Evolutionary conservation across 2,888 invertebrate species (phyloP).

Genomic region (Mythimna albipuncta): DNA sequence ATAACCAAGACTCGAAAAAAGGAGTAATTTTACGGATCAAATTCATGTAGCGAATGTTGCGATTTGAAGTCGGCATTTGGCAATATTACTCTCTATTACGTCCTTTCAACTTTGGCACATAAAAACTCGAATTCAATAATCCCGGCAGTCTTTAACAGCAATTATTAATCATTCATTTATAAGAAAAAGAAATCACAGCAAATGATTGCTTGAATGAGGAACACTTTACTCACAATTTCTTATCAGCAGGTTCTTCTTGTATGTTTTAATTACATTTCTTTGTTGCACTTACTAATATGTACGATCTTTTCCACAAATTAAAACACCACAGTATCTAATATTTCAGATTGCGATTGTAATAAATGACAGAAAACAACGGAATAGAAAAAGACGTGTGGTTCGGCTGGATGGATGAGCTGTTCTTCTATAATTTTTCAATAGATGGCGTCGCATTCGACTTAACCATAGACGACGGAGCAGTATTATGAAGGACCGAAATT

Average conservation of each 20-base stretch:
- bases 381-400: conserved; percentile 85
- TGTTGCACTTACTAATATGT: conserved; percentile 75
- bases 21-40: conserved; percentile 56
- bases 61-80: conserved; percentile 28
- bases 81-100: conserved; percentile 6
- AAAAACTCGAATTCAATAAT: conserved; percentile 28
- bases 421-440: conserved; percentile 70
- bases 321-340: conserved; percentile 72
- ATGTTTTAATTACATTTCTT: conserved; percentile 65
- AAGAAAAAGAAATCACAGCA: conserved; percentile 75
- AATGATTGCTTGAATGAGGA: conserved; percentile 70
- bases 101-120: conserved; percentile 12
- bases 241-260: conserved; percentile 67
- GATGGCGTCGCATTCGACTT: conserved; percentile 75
- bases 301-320: conserved; percentile 73
- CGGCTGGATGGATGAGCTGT: conserved; percentile 75
- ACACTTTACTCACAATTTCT: conserved; percentile 79
- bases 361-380: conserved; percentile 86
- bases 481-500: conserved; percentile 73
- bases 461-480: conserved; percentile 78
- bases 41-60: conserved; percentile 42
- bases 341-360: conserved; percentile 79
- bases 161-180: conserved; percentile 57
- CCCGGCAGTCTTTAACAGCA: conserved; percentile 26
- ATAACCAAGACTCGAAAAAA: conserved; percentile 46